Base-by-base conservation (phyloP, 2,888 invertebrate species). In the Perizoma affinitatum region DNA sequence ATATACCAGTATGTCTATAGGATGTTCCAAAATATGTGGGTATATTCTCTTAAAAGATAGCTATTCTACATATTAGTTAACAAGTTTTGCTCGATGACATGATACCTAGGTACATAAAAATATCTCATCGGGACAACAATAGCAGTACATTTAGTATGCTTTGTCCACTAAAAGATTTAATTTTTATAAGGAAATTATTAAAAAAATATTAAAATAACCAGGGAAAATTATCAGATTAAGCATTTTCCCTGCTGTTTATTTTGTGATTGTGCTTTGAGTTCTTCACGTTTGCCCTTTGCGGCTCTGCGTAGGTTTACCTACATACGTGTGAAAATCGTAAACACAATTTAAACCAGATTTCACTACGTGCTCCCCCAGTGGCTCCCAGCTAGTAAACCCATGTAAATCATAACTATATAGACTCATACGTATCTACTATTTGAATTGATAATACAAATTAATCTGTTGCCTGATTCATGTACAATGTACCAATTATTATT, bases 391-490 rank as follows among this genome's bases (percentile, higher is more conserved):
- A 58, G 54, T 62, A 67, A 67, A 64, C 70, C 71, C 72, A 74
- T 73, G 73, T 72, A 78, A 80, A 78, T 82, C 70, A 65, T 59
- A 60, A 22, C 22, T 22, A 3, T 22, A 22, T 22, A 69, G 69
- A 70, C 73, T 70, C 73, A 71, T 74, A 74, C 72, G 68, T 74
- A 67, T 64, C 4, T 45, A 45, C 45, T 64, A 78, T 82, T 80
- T 81, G 78, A 81, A 82, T 79, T 83, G 79, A 76, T 79, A 83
- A 84, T 81, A 72, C 62, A 80, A 80, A 82, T 80, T 72, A 76
- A 77, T 67, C 69, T 69, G 67, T 51, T 58, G 55, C 51, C 50
- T 58, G 57, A 63, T 57, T 53, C 42, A 50, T 46, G 66, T 66
- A 67, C 58, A 66, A 57, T 67, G 65, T 66, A 51, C 45, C 55